Conservation (phyloP, 2,113 vertebrate species). For the Puntigrus tetrazona region DNA sequence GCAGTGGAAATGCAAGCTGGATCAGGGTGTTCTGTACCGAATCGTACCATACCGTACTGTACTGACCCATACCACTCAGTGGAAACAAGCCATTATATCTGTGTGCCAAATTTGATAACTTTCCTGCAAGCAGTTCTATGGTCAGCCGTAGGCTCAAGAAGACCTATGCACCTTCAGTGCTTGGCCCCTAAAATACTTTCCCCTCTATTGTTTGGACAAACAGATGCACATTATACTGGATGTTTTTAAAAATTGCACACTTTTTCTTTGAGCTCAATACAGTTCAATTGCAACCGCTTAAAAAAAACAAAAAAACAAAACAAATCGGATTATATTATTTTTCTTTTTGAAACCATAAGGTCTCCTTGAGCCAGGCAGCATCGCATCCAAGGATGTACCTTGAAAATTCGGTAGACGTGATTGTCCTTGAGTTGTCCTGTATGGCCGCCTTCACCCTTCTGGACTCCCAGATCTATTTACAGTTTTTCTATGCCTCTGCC, state of each 20-base stretch:
- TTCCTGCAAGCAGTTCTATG: not conserved
- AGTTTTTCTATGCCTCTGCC: conserved; percentile 67
- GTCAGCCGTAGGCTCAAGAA: not conserved
- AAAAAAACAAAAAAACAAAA: not conserved
- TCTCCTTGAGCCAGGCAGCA: not conserved
- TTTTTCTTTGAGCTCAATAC: not conserved
- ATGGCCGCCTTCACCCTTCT: conserved; percentile 50
- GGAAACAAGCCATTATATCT: too few relatives aligned
- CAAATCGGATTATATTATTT: not conserved
- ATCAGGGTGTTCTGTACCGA: too few relatives aligned
- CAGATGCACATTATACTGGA: not conserved
- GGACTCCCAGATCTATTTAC: conserved; percentile 71
- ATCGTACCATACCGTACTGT: too few relatives aligned
- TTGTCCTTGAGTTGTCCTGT: conserved; percentile 42
- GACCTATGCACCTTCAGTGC: too few relatives aligned
- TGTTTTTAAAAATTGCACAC: not conserved
- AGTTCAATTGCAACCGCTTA: not conserved
- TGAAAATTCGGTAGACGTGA: not conserved
- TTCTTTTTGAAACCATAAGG: not conserved
- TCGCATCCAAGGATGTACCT: conserved; percentile 3
- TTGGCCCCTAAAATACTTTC: too few relatives aligned
- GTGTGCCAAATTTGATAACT: not conserved
- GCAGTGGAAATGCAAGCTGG: too few relatives aligned
- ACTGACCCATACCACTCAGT: too few relatives aligned
- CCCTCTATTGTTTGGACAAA: not conserved